Evolutionary conservation across 2,797 vertebrate species (phyloP).

Genomic region (Lacerta viridis): DNA sequence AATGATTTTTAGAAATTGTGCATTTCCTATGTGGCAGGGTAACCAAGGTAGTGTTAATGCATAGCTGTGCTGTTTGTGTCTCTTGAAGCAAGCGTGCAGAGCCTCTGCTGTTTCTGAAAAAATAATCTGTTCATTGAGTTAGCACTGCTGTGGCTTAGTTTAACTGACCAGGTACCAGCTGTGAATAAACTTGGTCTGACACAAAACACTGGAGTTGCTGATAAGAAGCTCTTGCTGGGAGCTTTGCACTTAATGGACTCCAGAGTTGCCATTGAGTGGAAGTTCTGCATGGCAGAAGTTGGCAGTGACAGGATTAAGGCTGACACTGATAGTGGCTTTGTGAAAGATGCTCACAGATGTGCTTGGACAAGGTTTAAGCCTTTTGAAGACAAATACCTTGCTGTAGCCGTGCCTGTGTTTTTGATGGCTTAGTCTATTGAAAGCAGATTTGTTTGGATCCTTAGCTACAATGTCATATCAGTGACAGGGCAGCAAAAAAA

Average conservation of each 20-base stretch:
- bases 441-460: constrained; percentile 62
- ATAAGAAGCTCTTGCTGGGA: constrained; percentile 69
- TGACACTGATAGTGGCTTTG: constrained; percentile 62
- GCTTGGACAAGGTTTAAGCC: constrained; percentile 47
- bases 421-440: constrained; percentile 63
- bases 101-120: constrained; percentile 50
- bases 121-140: constrained; percentile 43
- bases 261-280: constrained; percentile 64
- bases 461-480: not conserved
- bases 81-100: constrained; percentile 23
- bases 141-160: constrained; percentile 52
- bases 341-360: constrained; percentile 56
- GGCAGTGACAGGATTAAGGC: constrained; percentile 64
- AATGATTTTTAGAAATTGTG: constrained; percentile 20
- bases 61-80: not conserved
- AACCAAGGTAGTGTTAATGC: constrained; percentile 28
- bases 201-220: constrained; percentile 66
- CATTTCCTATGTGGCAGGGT: constrained; percentile 12
- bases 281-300: constrained; percentile 62
- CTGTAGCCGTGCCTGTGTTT: constrained; percentile 55
- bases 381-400: constrained; percentile 62
- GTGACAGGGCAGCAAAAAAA: constrained; percentile 31
- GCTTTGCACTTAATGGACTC: constrained; percentile 66
- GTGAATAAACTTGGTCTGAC: constrained; percentile 61
- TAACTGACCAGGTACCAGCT: constrained; percentile 68